Base-by-base conservation (phyloP, 2,113 vertebrate genomes). In the Todiramphus saurophagus region DNA sequence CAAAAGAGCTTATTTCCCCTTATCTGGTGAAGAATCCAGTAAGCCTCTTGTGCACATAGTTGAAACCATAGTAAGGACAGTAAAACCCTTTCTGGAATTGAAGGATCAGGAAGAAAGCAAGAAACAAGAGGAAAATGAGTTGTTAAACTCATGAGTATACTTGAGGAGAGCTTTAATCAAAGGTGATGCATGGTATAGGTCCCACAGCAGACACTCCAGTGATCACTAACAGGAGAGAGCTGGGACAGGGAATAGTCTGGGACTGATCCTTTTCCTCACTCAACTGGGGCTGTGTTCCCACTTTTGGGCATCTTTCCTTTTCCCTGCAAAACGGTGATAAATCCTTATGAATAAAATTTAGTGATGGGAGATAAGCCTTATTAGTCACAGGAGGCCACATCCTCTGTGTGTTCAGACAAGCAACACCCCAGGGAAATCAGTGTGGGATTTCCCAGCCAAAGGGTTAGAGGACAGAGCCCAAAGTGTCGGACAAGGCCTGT, bases 1-100 rank as follows among this genome's bases (percentile, higher is more conserved):
- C 70, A 80, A 87, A 95, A 96, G 83, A 74, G 74, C 85, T 92
- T 97, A 91, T 77, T 95, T 93, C 51, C 16, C 23, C 44, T 93
- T 85, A 92, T 95, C 89, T 91, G 92, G 55, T 73, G 60, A 96
- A 91, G 78, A 93, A 94, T 80, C 37, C 78, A 80, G 31, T 91
- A 84, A 96, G 89, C 67, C 74, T 91, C 89, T 96, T 70, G 51
- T 55, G 86, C 68, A 85, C 2, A 2, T 53, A 67, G 62, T 15
- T 90, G 76, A 94, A 96, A 95, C 62, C 25, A 63, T 21, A 77
- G 33, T 77, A 84, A 95, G 74, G 74, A 69, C 67, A 77, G 70
- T 62, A 91, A 94, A 96, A 76, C 59, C 89, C 50, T 84, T 84
- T 46, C 58, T 50, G 60, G 81, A 94, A 95, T 1, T 91, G 83